Base-by-base conservation (phyloP, 2,797 vertebrate genomes). In the Sardinella longiceps region DNA sequence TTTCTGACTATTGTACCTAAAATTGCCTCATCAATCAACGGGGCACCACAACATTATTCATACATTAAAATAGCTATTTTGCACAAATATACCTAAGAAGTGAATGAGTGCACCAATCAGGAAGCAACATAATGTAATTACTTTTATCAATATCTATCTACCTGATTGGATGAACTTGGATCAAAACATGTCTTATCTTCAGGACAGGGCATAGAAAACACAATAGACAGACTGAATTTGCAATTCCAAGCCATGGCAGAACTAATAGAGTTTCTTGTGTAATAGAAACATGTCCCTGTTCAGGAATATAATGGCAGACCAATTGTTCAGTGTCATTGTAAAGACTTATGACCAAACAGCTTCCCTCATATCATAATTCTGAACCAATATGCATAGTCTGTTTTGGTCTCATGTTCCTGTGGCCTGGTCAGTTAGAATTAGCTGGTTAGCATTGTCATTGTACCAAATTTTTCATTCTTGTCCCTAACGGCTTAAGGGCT, bases 1-100 rank as follows among this genome's bases (percentile, higher is more conserved):
- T 33, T 70, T 70, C 58, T 25, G n/a, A n/a, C 58, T 25, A 60
- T 70, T 70, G 63, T 70, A 30, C 28, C 63, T 28, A 74, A 74
- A 37, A 74, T 74, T 74, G 66, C 66, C 66, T 74, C 30, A 74
- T 74, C 66, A 74, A 74, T 74, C 66, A 74, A 4, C 1, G 1
- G 28, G 30, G 30, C 30, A 37, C 66, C 66, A 37, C 30, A 2
- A 37, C 66, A 74, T 74, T 37, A 74, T 74, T 37, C 30, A 74
- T 74, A 30, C 66, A 74, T 74, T 74, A 37, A 37, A 20, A 74
- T 12, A 74, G 33, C 66, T 37, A 74, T 37, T 74, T 74, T 74
- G 30, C 25, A 70, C 63, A 70, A 70, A 70, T 70, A 70, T 15
- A 70, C 63, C 30, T 70, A 70, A 18, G 63, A 14, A 30, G 28